A percentile compares a stretch with the other conserved stretches of the same genome.
Conservation (phyloP, 2,888 invertebrate species). For the Oxyteleia sp. region DNA sequence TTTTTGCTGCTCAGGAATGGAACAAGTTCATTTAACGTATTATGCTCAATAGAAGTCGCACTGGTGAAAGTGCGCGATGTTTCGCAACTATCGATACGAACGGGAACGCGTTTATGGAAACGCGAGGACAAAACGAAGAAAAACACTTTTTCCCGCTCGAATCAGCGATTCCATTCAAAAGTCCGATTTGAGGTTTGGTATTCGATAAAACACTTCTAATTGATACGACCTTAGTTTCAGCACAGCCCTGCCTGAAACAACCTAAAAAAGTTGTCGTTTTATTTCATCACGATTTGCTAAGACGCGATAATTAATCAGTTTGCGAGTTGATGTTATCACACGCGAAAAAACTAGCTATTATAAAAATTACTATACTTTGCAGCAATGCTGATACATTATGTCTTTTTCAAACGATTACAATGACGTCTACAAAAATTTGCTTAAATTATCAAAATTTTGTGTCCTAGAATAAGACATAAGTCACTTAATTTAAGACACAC, state of each 20-base stretch:
- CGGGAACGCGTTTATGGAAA: slow-evolving; percentile 43
- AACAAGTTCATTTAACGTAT: slow-evolving; percentile 58
- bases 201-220: slow-evolving; percentile 40
- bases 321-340: slow-evolving; percentile 23
- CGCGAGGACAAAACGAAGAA: slow-evolving; percentile 24
- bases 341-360: too few relatives aligned
- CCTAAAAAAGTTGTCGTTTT: slow-evolving; percentile 8
- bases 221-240: slow-evolving; percentile 25
- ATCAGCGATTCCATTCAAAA: slow-evolving; percentile 28
- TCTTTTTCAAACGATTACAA: too few relatives aligned
- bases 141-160: slow-evolving; percentile 16
- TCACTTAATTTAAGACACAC: too few relatives aligned
- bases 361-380: too few relatives aligned
- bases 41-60: slow-evolving; percentile 54
- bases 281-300: background rate
- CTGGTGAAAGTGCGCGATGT: slow-evolving; percentile 61
- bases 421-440: too few relatives aligned
- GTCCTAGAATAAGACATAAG: too few relatives aligned
- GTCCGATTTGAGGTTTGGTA: slow-evolving; percentile 16
- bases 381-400: too few relatives aligned
- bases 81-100: slow-evolving; percentile 49
- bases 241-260: slow-evolving; percentile 1
- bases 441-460: too few relatives aligned
- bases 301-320: slow-evolving; percentile 37
- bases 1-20: slow-evolving; percentile 48